Percentiles rank a stretch among this genome's conserved stretches.
These are phyloP conservation scores for Gnathonemus echidnorhynchus DNA, from an alignment of 2,113 vertebrate genomes.

Conservation along the genomic window DNA sequence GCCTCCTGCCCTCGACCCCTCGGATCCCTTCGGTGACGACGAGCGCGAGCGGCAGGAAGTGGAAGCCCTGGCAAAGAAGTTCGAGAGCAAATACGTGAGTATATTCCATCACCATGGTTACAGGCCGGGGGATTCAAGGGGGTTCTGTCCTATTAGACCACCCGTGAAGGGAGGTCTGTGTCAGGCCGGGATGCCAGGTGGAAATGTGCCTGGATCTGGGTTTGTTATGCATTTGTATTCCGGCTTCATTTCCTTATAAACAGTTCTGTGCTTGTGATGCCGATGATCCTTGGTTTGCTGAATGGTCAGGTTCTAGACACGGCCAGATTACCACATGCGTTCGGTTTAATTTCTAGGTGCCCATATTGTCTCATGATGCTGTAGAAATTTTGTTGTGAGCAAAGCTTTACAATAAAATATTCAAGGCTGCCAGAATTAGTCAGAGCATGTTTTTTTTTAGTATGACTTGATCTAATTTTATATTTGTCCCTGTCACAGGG, in stretches of 20 bases:
- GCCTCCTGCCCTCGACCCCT: constrained; percentile 57
- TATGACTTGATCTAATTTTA: neutral
- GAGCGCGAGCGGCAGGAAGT: constrained; percentile 79
- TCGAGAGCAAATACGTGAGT: constrained; percentile 97
- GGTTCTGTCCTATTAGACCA: neutral
- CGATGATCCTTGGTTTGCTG: neutral
- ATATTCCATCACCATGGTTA: neutral
- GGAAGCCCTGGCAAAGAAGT: constrained; percentile 87
- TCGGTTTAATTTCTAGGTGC: neutral
- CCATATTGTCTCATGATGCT: neutral
- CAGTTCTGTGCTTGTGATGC: neutral
- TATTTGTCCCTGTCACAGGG: constrained; percentile 48
- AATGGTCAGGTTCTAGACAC: neutral
- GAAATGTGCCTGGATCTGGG: neutral
- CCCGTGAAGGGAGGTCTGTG: neutral
- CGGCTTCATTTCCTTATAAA: neutral
- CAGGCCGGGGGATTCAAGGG: neutral
- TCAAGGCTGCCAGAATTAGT: neutral
- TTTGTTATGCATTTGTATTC: neutral
- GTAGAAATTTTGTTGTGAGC: neutral
- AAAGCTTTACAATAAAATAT: neutral
- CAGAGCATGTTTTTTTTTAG: neutral
- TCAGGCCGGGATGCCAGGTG: neutral
- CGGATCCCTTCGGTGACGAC: constrained; percentile 82
- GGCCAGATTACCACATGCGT: neutral